phyloP scores from a whole-genome alignment of 2,888 invertebrate genomes.

The Eupeodes luniger region DNA sequence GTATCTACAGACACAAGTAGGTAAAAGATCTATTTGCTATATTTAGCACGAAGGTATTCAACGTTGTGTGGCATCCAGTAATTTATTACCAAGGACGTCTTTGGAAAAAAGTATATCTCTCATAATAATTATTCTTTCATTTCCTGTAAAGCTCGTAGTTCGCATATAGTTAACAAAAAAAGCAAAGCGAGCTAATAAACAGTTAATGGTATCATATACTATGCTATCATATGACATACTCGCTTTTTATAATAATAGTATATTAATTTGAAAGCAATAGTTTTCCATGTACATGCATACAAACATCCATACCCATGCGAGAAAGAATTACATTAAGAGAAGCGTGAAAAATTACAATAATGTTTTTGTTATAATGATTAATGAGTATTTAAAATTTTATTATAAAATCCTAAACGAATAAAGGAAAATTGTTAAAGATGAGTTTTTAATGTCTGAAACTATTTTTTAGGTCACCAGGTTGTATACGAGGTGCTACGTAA shows the following conservation, averaged over 20 bases:
- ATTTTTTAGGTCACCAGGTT: constrained; percentile 1
- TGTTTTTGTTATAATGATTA: neutral
- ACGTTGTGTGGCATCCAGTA: neutral
- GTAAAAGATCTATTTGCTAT: neutral
- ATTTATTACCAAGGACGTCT: constrained; percentile 42
- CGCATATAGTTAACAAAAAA: neutral
- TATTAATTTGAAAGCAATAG: no score
- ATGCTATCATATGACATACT: constrained; percentile 9
- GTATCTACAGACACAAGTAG: neutral
- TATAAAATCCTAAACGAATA: neutral
- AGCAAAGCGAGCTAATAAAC: neutral
- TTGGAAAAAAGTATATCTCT: neutral
- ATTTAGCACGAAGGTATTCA: constrained; percentile 10
- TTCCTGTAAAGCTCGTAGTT: constrained; percentile 1
- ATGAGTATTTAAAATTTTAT: neutral
- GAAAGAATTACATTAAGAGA: no score
- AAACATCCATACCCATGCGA: no score
- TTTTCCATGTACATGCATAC: no score
- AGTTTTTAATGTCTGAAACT: neutral
- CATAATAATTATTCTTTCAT: constrained; percentile 2
- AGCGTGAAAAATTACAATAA: neutral
- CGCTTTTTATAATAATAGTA: no score
- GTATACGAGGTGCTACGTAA: neutral
- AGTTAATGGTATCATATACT: neutral
- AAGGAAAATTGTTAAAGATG: neutral